Evolutionary conservation across 2,113 vertebrate genomes (phyloP).

Genomic region (Mormyrus lacerda): DNA sequence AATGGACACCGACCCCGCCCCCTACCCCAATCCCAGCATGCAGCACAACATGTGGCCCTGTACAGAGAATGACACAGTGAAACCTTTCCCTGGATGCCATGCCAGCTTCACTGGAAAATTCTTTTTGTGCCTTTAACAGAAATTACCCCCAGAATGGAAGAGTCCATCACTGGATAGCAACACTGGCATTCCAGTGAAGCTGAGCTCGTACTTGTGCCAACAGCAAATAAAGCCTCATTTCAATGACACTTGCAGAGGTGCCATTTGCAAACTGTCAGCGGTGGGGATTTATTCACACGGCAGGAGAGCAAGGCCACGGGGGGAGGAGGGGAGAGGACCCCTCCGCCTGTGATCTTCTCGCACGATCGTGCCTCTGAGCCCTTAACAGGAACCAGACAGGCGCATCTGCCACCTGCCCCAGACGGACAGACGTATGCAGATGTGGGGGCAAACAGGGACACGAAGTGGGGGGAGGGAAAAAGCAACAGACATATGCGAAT

Average conservation of each 20-base stretch:
- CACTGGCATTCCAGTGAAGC: background rate
- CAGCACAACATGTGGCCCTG: background rate
- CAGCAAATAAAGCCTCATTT: background rate
- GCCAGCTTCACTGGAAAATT: background rate
- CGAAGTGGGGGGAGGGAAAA: background rate
- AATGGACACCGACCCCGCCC: background rate
- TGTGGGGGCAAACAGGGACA: background rate
- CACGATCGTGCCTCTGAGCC: background rate
- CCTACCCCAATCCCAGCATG: background rate
- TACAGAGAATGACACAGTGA: background rate
- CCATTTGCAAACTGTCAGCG: background rate
- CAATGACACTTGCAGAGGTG: background rate
- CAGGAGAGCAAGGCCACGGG: background rate
- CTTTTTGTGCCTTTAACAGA: background rate
- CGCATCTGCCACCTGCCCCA: background rate
- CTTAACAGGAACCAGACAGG: background rate
- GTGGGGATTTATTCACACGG: background rate
- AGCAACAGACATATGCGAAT: background rate
- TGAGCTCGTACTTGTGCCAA: background rate
- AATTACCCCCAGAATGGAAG: background rate
- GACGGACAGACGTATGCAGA: background rate
- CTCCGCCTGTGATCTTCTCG: background rate
- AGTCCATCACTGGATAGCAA: no score
- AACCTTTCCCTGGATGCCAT: background rate
- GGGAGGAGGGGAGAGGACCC: background rate